Percentiles rank a stretch among this genome's conserved stretches.
Conservation (phyloP, 2,888 invertebrate genomes). For the Myopa tessellatipennis region DNA sequence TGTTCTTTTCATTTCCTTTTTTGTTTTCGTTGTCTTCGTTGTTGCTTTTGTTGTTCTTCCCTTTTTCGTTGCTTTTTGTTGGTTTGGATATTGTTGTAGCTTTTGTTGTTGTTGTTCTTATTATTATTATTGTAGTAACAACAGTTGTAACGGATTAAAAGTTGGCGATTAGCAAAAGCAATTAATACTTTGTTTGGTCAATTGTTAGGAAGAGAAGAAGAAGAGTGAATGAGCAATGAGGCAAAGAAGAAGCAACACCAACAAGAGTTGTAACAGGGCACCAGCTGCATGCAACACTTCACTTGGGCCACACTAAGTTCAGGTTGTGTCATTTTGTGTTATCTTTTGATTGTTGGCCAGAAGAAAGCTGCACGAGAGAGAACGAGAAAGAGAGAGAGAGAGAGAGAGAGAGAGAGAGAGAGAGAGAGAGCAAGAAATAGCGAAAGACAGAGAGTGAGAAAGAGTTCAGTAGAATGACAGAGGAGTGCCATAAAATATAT, state of each 20-base stretch:
- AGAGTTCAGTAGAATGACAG: too few species aligned
- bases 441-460: not conserved
- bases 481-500: too few species aligned
- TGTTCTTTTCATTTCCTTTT: too few species aligned
- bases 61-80: too few species aligned
- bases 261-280: not conserved
- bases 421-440: not conserved
- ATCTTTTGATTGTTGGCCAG: constrained; percentile 1
- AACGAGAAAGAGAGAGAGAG: not conserved
- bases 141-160: constrained; percentile 7
- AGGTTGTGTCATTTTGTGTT: constrained; percentile 1
- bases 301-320: not conserved
- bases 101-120: too few species aligned
- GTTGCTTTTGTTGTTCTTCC: too few species aligned
- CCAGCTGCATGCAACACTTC: not conserved
- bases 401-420: constrained; percentile 1
- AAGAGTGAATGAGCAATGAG: not conserved
- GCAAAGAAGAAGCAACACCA: not conserved
- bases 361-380: not conserved
- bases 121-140: not conserved
- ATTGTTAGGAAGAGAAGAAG: not conserved
- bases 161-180: constrained; percentile 24
- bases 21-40: not conserved
- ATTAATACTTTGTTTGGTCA: constrained; percentile 31
- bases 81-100: too few species aligned